Conservation (phyloP, 1,140 invertebrate species). For the Acromyrmex echinatior region DNA sequence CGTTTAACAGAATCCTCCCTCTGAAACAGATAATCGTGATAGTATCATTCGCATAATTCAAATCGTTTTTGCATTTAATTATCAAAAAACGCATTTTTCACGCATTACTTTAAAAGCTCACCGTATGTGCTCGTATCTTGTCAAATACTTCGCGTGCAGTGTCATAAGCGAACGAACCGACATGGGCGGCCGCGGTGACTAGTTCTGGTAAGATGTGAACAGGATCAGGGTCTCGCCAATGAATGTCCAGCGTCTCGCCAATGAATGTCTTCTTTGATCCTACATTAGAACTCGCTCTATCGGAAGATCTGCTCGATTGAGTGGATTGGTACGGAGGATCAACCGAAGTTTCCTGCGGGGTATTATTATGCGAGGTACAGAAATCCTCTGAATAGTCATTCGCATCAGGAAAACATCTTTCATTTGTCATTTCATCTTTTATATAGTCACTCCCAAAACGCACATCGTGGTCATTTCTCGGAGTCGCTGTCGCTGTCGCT, state of each 20-base stretch:
- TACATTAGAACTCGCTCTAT: background rate
- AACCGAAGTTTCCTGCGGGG: background rate
- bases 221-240: background rate
- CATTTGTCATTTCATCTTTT: background rate
- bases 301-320: background rate
- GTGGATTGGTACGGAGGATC: background rate
- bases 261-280: background rate
- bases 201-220: conserved; percentile 36
- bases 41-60: background rate
- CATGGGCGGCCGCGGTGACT: conserved; percentile 25
- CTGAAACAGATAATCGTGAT: background rate
- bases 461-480: background rate
- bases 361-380: background rate
- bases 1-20: too few relatives aligned
- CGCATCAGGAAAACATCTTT: background rate
- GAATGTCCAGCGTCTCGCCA: background rate
- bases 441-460: background rate
- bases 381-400: background rate
- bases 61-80: background rate
- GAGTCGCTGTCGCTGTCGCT: too few relatives aligned
- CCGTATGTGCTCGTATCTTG: conserved; percentile 34
- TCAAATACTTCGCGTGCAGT: conserved; percentile 32
- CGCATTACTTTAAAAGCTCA: background rate
- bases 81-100: background rate
- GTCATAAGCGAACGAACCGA: conserved; percentile 30